Evolutionary conservation across 2,888 invertebrate genomes (phyloP).

Genomic region (Morinoia aosen): DNA sequence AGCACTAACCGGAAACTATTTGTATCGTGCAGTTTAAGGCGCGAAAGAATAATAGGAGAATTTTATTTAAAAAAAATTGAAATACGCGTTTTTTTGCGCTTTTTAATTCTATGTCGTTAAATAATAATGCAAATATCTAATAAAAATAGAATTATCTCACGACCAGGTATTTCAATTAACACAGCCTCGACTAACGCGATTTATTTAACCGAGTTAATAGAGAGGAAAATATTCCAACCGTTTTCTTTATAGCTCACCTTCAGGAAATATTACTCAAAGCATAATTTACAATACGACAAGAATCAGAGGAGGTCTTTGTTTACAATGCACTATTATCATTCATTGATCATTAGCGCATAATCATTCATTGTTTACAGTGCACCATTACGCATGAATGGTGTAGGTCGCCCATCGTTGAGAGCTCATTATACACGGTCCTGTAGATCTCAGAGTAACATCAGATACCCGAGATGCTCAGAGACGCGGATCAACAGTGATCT

Average conservation of each 20-base stretch:
- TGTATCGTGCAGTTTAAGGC: no score
- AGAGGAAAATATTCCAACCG: not conserved
- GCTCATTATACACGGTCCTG: not conserved
- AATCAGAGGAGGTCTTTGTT: not conserved
- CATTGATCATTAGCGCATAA: no score
- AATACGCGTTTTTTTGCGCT: no score
- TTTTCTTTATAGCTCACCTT: not conserved
- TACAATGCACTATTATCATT: no score
- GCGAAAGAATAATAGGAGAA: no score
- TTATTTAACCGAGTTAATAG: not conserved
- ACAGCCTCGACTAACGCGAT: not conserved
- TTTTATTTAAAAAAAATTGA: no score
- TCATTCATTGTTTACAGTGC: not conserved
- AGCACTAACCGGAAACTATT: no score
- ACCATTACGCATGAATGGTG: not conserved
- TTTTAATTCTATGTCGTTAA: not conserved
- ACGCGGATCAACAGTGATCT: not conserved
- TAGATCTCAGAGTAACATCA: not conserved
- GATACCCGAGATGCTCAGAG: not conserved
- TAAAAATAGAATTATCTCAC: not conserved
- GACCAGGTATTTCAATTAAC: not conserved
- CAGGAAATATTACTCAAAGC: not conserved
- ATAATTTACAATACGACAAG: not conserved
- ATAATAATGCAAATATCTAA: not conserved
- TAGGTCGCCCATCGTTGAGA: not conserved